Conservation (phyloP, 2,888 invertebrate species). For the Desoria tigrina region DNA sequence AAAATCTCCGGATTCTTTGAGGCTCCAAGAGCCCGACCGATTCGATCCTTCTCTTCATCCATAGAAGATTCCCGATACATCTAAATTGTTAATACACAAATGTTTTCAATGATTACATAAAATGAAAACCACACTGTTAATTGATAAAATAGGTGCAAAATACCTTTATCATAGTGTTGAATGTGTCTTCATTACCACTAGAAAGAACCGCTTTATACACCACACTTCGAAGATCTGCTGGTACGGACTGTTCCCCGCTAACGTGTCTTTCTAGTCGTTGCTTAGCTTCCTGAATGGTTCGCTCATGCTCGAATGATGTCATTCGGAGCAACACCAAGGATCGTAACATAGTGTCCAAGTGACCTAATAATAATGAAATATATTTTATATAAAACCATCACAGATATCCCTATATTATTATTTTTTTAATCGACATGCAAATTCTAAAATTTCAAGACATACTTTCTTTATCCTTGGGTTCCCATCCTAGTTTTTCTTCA, state of each 20-base stretch:
- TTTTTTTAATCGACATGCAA: neutral
- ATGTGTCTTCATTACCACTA: slow-evolving; percentile 70
- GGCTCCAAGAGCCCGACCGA: slow-evolving; percentile 80
- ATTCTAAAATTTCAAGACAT: slow-evolving; percentile 13
- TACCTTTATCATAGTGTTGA: slow-evolving; percentile 72
- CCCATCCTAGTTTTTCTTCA: slow-evolving; percentile 79
- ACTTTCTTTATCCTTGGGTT: slow-evolving; percentile 56
- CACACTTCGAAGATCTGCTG: slow-evolving; percentile 83
- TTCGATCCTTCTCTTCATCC: slow-evolving; percentile 90
- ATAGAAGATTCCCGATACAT: slow-evolving; percentile 81
- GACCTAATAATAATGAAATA: slow-evolving; percentile 62
- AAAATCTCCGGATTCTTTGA: slow-evolving; percentile 72
- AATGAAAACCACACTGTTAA: neutral
- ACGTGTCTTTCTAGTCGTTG: slow-evolving; percentile 68
- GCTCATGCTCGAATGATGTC: slow-evolving; percentile 78
- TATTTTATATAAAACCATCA: slow-evolving; percentile 1
- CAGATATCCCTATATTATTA: too few relatives aligned
- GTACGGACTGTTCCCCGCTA: slow-evolving; percentile 64
- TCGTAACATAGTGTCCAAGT: slow-evolving; percentile 80
- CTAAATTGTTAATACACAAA: too few relatives aligned
- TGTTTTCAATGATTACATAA: neutral
- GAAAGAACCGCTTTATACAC: slow-evolving; percentile 83
- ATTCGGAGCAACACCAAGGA: slow-evolving; percentile 80
- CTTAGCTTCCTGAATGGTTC: slow-evolving; percentile 75
- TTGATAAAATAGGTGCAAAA: neutral